Evolutionary conservation across 1,140 invertebrate species (phyloP).

Genomic region (Listronotus oregonensis): DNA sequence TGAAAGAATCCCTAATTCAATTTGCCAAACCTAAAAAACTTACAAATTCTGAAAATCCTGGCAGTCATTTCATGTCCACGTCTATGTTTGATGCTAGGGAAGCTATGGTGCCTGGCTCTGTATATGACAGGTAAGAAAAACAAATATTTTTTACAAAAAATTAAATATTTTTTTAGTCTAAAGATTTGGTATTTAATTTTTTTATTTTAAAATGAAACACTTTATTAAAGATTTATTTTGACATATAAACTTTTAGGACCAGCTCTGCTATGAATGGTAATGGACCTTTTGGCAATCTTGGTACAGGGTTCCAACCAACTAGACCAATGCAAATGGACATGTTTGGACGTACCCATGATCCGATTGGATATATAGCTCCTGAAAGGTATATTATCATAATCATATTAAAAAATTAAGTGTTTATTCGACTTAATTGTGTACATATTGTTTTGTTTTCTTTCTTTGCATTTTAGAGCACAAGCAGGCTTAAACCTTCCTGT

Average conservation of each 20-base stretch:
- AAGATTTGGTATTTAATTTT: background rate
- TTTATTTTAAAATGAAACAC: conserved; percentile 1
- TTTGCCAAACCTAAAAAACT: conserved; percentile 97
- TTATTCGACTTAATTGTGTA: background rate
- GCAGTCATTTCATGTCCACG: conserved; percentile 95
- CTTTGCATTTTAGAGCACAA: conserved; percentile 60
- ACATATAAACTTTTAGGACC: conserved; percentile 19
- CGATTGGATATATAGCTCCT: conserved; percentile 90
- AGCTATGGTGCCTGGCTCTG: conserved; percentile 83
- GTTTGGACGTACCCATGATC: conserved; percentile 78
- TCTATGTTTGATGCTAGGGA: conserved; percentile 92
- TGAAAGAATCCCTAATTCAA: conserved; percentile 96
- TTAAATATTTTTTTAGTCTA: background rate
- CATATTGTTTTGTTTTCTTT: too few relatives aligned
- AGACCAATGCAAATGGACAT: conserved; percentile 61
- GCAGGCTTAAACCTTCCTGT: conserved; percentile 81
- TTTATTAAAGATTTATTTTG: too few relatives aligned
- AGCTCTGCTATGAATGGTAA: conserved; percentile 26
- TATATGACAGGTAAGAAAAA: conserved; percentile 66
- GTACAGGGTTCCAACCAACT: conserved; percentile 23
- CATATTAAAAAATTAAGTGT: background rate
- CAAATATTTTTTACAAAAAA: too few relatives aligned
- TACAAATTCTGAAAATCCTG: conserved; percentile 91
- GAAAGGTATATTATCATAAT: conserved; percentile 61
- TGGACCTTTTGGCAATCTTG: conserved; percentile 27